A percentile compares a stretch with the other conserved stretches of the same genome.
Conservation (phyloP, 2,888 invertebrate genomes). For the Tinea semifulvella region DNA sequence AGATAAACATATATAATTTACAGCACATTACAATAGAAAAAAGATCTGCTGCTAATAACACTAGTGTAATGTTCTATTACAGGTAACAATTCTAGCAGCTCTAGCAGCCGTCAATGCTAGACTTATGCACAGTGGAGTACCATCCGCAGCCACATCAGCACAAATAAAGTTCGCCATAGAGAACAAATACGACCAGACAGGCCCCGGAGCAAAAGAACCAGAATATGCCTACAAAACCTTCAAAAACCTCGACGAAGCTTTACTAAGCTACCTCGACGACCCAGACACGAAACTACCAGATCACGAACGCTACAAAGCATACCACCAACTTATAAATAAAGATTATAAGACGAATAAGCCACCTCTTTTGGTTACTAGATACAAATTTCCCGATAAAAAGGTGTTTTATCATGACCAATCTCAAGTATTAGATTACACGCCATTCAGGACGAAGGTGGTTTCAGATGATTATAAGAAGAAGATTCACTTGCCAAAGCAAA, state of each 20-base stretch:
- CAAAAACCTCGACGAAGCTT: slow-evolving; percentile 41
- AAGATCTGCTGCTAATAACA: too few species aligned
- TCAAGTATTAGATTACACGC: slow-evolving; percentile 6
- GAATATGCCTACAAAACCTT: slow-evolving; percentile 46
- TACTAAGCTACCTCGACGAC: slow-evolving; percentile 43
- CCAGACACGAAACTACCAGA: slow-evolving; percentile 51
- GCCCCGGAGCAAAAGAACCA: slow-evolving; percentile 43
- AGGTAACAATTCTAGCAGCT: background rate
- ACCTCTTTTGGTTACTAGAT: slow-evolving; percentile 11
- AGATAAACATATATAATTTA: too few species aligned
- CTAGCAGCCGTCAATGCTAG: background rate
- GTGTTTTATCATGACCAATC: slow-evolving; percentile 11
- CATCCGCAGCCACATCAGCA: slow-evolving; percentile 42
- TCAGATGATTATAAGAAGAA: slow-evolving; percentile 23
- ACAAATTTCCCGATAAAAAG: slow-evolving; percentile 14
- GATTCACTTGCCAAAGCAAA: slow-evolving; percentile 26
- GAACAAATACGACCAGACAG: slow-evolving; percentile 56
- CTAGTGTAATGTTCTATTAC: too few species aligned
- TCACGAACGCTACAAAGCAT: slow-evolving; percentile 32
- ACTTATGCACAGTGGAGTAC: background rate
- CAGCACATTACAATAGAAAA: too few species aligned
- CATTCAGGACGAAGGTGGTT: background rate
- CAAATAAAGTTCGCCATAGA: slow-evolving; percentile 52
- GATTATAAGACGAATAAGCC: background rate
- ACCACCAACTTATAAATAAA: slow-evolving; percentile 24